Base-by-base conservation (phyloP, 2,113 vertebrate genomes). In the Tragelaphus scriptus region DNA sequence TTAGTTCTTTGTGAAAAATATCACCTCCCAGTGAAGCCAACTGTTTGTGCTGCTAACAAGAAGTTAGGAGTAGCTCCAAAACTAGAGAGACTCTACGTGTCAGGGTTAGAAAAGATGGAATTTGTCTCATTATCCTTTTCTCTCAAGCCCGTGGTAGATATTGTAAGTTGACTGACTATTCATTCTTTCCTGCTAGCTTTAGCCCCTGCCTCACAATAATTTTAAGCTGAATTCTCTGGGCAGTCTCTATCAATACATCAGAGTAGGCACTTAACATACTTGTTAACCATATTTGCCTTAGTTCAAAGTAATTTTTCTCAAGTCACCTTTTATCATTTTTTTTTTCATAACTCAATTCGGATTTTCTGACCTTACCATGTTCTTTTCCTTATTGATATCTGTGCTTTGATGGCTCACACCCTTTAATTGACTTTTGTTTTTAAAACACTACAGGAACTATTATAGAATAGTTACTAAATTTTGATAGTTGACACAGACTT, bases 1-100 rank as follows among this genome's bases (percentile, higher is more conserved):
- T 77, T 13, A 85, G 40, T 96, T 79, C 19, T 59, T 61, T 89
- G 25, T 97, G 88, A 92, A 92, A 93, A 97, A 14, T 92, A 85
- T 85, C 56, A 91, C 4, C 5, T 32, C 32, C 40, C 71, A 63
- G 53, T 63, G 77, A 55, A 91, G 44, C 28, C 53, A 87, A 19
- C 25, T 47, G 8, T 11, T 25, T 94, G 2, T 88, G 6, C 9
- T 89, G 44, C 30, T 59, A 6, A 58, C 32, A 65, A 96, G 56
- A 88, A 81, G 7, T 94, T 56, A 90, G 71, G 47, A 79, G 40
- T 85, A 85, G 21, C 1, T 53, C 17, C 51, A n/a, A 92, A 91
- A 58, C 13, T 4, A 40, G 61, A 95, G 58, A 47, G 47, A 81
- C 4, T 4, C 28, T 40, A 79, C 25, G 40, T 75, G n/a, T 53